Base-by-base conservation (phyloP, 2,888 invertebrate species). In the Caenorhabditis auriculariae region DNA sequence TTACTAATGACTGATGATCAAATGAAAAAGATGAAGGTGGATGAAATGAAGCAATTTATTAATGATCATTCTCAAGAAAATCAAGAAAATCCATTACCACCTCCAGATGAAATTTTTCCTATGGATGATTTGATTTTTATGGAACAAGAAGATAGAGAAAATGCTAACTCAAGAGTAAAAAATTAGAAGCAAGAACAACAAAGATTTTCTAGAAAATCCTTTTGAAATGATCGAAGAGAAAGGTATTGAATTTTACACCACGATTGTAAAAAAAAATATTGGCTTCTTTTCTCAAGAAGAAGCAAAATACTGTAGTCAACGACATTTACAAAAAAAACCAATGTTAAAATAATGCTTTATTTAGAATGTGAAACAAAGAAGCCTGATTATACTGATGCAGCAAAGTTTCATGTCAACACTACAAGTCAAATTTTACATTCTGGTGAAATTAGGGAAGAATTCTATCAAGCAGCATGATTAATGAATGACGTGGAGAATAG, bases 281-380 rank as follows among this genome's bases (percentile, higher is more conserved):
- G 9, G 38, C 53, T 28, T 29, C 37, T 21, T 65, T 63, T 19
- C 49, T 65, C 23, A 24, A 54, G 44, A 58, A 65, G 41, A 63
- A 57, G n/a, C n/a, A 12, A 21, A 63, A 41, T 44, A 12, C 6
- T 44, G 57, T 65, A 21, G 28, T 63, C 32, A 46, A 54, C 29
- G 65, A 66, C 29, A 53, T 66, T 35, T 17, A 24, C 12, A 57
- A 27, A 21, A 42, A 57, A 28, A 52, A 12, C 29, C 35, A 21
- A 44, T 48, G 57, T 27, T 57, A 65, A 65, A 63, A 63, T 63
- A 17, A 21, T 21, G 17, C 48, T 65, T 9, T 24, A 15, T 12
- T 19, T 57, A 54, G 47, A 49, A n/a, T n/a, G 46, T 51, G 29
- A 23, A 39, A 45, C 53, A 42, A 47, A 39, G 51, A 37, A 37